Evolutionary conservation across 2,797 vertebrate genomes (phyloP).

Genomic region (Anguilla obscura): DNA sequence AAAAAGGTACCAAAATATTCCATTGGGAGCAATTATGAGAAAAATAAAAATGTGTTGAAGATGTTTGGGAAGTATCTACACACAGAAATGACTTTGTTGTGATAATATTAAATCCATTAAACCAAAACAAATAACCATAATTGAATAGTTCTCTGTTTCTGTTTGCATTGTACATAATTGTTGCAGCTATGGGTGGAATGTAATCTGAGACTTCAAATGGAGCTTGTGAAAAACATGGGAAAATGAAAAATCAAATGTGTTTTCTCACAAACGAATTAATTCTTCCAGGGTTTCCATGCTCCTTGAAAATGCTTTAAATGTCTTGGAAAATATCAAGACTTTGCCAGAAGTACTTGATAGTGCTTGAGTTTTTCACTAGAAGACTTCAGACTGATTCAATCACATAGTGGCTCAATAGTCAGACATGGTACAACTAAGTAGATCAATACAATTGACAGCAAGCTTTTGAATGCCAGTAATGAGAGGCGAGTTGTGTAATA

Average conservation of each 20-base stretch:
- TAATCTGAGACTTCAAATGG: not conserved
- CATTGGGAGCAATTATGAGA: not conserved
- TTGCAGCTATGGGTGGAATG: not conserved
- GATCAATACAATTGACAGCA: not conserved
- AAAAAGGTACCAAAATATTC: not conserved
- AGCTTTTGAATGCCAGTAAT: not conserved
- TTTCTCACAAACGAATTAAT: not conserved
- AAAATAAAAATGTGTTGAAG: not conserved
- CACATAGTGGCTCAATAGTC: not conserved
- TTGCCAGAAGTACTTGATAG: not conserved
- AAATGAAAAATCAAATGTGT: not conserved
- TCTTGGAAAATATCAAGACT: not conserved
- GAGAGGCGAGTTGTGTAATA: not conserved
- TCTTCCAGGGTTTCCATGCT: not conserved
- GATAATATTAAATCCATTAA: not conserved
- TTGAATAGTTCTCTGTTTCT: not conserved
- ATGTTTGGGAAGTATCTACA: not conserved
- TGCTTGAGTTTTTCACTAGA: too few relatives aligned
- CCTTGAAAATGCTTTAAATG: not conserved
- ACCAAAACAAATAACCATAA: not conserved
- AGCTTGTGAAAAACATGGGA: not conserved
- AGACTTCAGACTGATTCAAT: not conserved
- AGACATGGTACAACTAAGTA: not conserved
- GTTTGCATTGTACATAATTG: not conserved
- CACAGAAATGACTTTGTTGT: not conserved